These are phyloP conservation scores for Argyrosomus japonicus DNA, from an alignment of 2,113 vertebrate genomes.

Conservation along the genomic window DNA sequence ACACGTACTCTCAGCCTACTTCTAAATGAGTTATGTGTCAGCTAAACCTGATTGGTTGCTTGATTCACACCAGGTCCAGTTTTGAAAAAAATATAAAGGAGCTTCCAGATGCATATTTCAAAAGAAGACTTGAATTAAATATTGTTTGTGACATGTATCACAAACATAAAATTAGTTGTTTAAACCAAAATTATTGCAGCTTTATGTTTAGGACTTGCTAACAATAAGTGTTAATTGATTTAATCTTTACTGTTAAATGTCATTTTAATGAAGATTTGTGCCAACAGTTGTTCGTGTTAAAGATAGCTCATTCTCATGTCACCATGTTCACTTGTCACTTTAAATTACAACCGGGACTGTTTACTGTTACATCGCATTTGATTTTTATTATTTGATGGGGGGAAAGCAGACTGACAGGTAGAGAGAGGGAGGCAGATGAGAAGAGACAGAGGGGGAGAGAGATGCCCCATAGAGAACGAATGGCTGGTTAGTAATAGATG, in stretches of 20 bases:
- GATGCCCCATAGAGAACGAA: slow-evolving; percentile 70
- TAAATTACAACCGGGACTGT: slow-evolving; percentile 30
- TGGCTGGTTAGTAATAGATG: slow-evolving; percentile 78
- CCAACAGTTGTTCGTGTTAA: neutral
- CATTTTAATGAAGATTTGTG: slow-evolving; percentile 6
- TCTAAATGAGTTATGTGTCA: no score
- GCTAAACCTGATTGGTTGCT: no score
- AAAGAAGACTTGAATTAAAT: no score
- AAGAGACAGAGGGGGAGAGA: slow-evolving; percentile 39
- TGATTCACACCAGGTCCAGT: no score
- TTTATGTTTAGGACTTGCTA: neutral
- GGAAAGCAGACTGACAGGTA: slow-evolving; percentile 41
- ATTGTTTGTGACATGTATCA: no score
- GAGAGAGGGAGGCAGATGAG: slow-evolving; percentile 38
- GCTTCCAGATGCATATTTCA: no score
- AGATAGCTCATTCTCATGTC: slow-evolving; percentile 29
- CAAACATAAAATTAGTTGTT: no score
- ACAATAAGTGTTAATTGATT: slow-evolving; percentile 10
- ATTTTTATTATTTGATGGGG: slow-evolving; percentile 32
- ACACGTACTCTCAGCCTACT: no score
- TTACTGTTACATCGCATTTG: slow-evolving; percentile 57
- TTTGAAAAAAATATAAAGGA: no score
- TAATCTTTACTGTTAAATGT: slow-evolving; percentile 11
- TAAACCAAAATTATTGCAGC: no score
- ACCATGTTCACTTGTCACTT: slow-evolving; percentile 48